Evolutionary conservation across 2,888 invertebrate genomes (phyloP).

Genomic region (Dromius quadrimaculatus): DNA sequence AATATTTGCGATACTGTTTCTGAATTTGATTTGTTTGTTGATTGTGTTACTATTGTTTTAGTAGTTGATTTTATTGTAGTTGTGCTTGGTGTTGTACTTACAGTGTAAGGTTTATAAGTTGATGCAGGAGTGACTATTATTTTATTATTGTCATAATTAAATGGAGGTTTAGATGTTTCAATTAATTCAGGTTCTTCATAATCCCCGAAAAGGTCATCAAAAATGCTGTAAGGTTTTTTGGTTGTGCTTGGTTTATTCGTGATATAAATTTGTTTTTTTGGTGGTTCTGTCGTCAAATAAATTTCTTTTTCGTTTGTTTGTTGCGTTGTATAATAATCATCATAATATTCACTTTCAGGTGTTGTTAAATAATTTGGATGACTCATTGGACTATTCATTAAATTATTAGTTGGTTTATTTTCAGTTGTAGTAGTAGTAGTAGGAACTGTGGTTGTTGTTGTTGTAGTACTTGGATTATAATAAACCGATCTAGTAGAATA

Average conservation of each 20-base stretch:
- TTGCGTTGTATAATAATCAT: slow-evolving; percentile 56
- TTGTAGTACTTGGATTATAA: slow-evolving; percentile 56
- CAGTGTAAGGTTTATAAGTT: slow-evolving; percentile 54
- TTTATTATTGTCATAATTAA: slow-evolving; percentile 55
- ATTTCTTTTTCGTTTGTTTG: slow-evolving; percentile 56
- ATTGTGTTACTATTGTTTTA: slow-evolving; percentile 56
- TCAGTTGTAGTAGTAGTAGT: slow-evolving; percentile 56
- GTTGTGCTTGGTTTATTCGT: slow-evolving; percentile 62
- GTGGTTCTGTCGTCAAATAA: slow-evolving; percentile 59
- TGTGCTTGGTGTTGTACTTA: slow-evolving; percentile 53
- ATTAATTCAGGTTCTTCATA: slow-evolving; percentile 61
- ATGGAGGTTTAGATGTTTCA: slow-evolving; percentile 54
- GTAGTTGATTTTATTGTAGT: slow-evolving; percentile 54
- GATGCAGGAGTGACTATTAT: slow-evolving; percentile 54
- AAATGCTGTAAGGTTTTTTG: slow-evolving; percentile 63
- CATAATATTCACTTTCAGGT: slow-evolving; percentile 60
- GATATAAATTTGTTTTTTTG: slow-evolving; percentile 24
- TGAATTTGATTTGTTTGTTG: slow-evolving; percentile 37
- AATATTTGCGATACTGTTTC: slow-evolving; percentile 28
- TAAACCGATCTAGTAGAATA: slow-evolving; percentile 60
- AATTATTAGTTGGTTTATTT: slow-evolving; percentile 58
- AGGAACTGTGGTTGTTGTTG: slow-evolving; percentile 57
- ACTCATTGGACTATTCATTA: slow-evolving; percentile 62
- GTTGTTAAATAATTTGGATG: slow-evolving; percentile 60
- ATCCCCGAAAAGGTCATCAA: slow-evolving; percentile 66